phyloP scores from a whole-genome alignment of 2,888 invertebrate genomes.

The Heliconius sara region DNA sequence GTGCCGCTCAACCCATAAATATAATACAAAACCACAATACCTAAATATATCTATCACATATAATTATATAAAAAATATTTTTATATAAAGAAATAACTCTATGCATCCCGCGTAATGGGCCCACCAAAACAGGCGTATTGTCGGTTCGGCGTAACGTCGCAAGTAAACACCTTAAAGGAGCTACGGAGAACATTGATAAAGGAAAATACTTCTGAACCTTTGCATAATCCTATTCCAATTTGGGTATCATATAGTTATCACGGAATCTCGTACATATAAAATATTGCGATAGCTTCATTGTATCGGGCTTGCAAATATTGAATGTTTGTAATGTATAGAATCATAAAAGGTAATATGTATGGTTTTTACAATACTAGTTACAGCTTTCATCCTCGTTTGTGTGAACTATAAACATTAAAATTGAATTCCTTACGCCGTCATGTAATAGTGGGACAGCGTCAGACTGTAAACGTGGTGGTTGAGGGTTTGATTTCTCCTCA shows the following conservation, averaged over 20 bases:
- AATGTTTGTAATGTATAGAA: background rate
- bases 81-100: constrained; percentile 60
- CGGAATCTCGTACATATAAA: constrained; percentile 29
- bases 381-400: too few relatives aligned
- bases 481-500: too few relatives aligned
- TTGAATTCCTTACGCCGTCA: too few relatives aligned
- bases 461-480: too few relatives aligned
- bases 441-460: too few relatives aligned
- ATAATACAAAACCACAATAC: too few relatives aligned
- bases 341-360: too few relatives aligned
- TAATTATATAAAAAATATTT: background rate
- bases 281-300: constrained; percentile 12
- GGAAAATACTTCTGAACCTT: constrained; percentile 51
- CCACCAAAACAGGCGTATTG: constrained; percentile 56
- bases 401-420: too few relatives aligned
- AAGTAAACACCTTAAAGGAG: constrained; percentile 60
- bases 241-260: constrained; percentile 36
- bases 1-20: too few relatives aligned
- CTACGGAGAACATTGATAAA: constrained; percentile 55
- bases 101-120: constrained; percentile 9
- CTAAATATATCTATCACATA: too few relatives aligned
- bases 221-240: constrained; percentile 55
- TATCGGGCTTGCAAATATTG: constrained; percentile 4
- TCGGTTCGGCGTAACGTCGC: constrained; percentile 54
- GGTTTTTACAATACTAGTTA: too few relatives aligned